Base-by-base conservation (phyloP, 2,113 vertebrate genomes). In the Apistogramma diplotaenia region DNA sequence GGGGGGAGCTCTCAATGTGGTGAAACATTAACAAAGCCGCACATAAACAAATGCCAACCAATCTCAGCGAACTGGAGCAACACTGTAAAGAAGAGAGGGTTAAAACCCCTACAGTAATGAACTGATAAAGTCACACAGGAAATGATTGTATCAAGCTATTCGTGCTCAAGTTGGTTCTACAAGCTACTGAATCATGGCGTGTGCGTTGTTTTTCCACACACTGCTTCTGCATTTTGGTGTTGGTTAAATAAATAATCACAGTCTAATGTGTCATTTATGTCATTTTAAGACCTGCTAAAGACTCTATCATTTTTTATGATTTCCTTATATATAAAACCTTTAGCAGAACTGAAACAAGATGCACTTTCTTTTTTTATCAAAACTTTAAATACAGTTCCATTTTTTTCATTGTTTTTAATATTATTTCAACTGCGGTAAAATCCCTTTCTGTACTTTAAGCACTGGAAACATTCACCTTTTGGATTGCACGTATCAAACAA, bases 391-490 rank as follows among this genome's bases (percentile, higher is more conserved):
- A 62, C 2, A 1, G 21, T 62, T 40, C 0, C 1, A 5, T 15
- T 5, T 62, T 62, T 61, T 61, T 60, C 43, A 46, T 65, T 2
- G 4, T 43, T 43, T 43, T 40, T 40, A 3, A 49, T 11, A 4
- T 5, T 49, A 16, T 70, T 70, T 70, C 40, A 27, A 1, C 29
- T 70, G 23, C 46, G 5, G 37, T 43, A 33, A 29, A 19, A 4
- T 49, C 19, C 27, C 3, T 27, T 43, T 25, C 23, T 25, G 23
- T 16, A 33, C 33, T 33, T 33, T 33, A 49, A 49, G 23, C 12
- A 5, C 8, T 29, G 15, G 40, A 0, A 67, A 67, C 16, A 67
- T 0, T 29, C 2, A 49, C 23, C 1, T 0, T 23, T 12, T 4
- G 15, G 37, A 67, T 67, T 49, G 1, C 25, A 11, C 12, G 40